Percentiles rank a stretch among this genome's conserved stretches.
Conservation (phyloP, 1,140 invertebrate genomes). For the Leptinotarsa undecemlineata region DNA sequence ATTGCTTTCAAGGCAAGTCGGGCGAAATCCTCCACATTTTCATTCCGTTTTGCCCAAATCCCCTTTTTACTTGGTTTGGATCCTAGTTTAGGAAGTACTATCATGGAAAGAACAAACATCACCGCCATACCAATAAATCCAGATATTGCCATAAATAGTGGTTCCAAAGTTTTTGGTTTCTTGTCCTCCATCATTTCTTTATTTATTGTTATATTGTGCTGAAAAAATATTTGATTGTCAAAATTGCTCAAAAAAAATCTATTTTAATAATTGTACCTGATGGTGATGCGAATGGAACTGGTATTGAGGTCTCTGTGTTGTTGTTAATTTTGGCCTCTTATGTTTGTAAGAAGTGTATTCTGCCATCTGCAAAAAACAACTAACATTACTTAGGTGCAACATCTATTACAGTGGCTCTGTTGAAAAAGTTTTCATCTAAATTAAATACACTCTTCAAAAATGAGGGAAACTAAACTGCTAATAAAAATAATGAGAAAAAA, state of each 20-base stretch:
- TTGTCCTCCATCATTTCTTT: slow-evolving; percentile 31
- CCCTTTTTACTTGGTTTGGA: slow-evolving; percentile 36
- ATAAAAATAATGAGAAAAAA: no score
- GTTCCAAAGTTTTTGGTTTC: slow-evolving; percentile 51
- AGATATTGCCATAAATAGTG: slow-evolving; percentile 58
- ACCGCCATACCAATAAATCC: slow-evolving; percentile 58
- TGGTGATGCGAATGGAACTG: slow-evolving; percentile 53
- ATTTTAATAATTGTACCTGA: slow-evolving; percentile 44
- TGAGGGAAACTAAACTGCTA: no score
- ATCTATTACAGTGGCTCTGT: no score
- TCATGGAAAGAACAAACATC: slow-evolving; percentile 55
- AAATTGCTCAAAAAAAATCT: not conserved
- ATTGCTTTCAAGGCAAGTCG: slow-evolving; percentile 49
- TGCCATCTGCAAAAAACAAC: not conserved
- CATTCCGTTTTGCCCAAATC: slow-evolving; percentile 36
- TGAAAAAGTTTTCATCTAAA: no score
- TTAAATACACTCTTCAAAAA: no score
- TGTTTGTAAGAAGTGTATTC: not conserved
- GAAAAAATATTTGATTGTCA: slow-evolving; percentile 27
- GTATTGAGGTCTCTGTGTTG: slow-evolving; percentile 42
- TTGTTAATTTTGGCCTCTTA: slow-evolving; percentile 17
- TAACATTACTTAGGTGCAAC: not conserved
- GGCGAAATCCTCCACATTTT: slow-evolving; percentile 43
- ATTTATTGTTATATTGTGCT: slow-evolving; percentile 52
- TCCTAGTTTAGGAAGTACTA: slow-evolving; percentile 56